These are phyloP conservation scores for Leucoma salicis DNA, from an alignment of 2,888 invertebrate species.

Conservation along the genomic window DNA sequence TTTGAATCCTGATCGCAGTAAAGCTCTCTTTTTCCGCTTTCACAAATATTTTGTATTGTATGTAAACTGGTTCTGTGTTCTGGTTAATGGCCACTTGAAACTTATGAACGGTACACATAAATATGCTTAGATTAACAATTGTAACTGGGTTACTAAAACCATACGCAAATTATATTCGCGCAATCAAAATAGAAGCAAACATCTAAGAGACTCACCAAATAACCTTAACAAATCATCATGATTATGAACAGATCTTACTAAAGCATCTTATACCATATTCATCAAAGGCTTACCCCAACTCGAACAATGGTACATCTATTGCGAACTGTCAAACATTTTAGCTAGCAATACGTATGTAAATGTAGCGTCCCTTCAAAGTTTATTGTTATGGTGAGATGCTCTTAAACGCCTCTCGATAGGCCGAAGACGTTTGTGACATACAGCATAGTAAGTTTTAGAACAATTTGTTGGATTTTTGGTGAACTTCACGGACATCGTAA, in stretches of 20 bases:
- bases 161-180: constrained; percentile 2
- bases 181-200: constrained; percentile 8
- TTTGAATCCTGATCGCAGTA: no score
- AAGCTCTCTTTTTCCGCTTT: no score
- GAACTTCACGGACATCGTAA: no score
- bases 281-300: constrained; percentile 46
- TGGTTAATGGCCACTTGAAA: no score
- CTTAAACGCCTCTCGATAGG: constrained; percentile 60
- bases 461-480: no score
- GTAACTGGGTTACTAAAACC: no score
- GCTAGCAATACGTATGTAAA: constrained; percentile 71
- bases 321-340: constrained; percentile 73
- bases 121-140: no score
- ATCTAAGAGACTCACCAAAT: constrained; percentile 18
- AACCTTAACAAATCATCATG: constrained; percentile 31
- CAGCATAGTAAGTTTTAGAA: constrained; percentile 11
- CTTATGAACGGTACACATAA: no score
- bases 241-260: constrained; percentile 29
- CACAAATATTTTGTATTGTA: no score
- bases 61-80: no score
- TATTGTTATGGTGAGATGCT: constrained; percentile 76
- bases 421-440: constrained; percentile 56
- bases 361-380: constrained; percentile 58
- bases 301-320: constrained; percentile 48
- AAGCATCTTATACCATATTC: constrained; percentile 35